Conservation (phyloP, 2,888 invertebrate species). For the Sphaeridia pumilis region DNA sequence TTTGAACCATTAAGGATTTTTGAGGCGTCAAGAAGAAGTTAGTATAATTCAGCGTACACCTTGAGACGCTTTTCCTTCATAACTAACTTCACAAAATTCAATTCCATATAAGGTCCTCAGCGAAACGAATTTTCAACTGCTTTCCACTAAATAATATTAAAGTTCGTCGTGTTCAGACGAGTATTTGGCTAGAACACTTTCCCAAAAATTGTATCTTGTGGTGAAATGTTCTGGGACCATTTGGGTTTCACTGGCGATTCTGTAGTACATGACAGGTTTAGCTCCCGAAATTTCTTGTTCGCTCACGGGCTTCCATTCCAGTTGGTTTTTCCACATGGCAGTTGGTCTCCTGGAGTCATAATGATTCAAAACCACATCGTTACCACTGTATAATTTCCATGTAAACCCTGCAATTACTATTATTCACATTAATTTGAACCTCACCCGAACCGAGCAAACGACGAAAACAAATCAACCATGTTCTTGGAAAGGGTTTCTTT, state of each 20-base stretch:
- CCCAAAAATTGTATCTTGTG: neutral
- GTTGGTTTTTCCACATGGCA: neutral
- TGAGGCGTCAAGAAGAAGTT: too few relatives aligned
- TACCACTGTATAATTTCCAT: too few relatives aligned
- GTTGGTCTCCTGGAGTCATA: neutral
- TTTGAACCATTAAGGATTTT: too few relatives aligned
- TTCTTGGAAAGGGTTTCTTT: constrained; percentile 1
- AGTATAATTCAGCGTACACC: too few relatives aligned
- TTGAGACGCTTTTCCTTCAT: too few relatives aligned
- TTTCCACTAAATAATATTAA: too few relatives aligned
- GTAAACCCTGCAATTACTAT: too few relatives aligned
- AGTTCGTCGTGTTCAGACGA: too few relatives aligned
- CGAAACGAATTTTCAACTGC: too few relatives aligned
- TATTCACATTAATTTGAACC: neutral
- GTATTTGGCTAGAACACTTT: neutral
- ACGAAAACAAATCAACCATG: neutral
- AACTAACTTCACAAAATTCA: too few relatives aligned
- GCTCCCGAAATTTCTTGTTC: neutral
- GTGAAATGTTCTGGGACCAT: neutral
- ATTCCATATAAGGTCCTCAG: too few relatives aligned
- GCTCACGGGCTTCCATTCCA: neutral
- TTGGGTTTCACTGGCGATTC: neutral
- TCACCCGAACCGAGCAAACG: constrained; percentile 1
- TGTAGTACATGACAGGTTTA: neutral
- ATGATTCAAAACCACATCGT: neutral